These are phyloP conservation scores for Synergus itoensis DNA, from an alignment of 2,888 invertebrate genomes.

Conservation along the genomic window DNA sequence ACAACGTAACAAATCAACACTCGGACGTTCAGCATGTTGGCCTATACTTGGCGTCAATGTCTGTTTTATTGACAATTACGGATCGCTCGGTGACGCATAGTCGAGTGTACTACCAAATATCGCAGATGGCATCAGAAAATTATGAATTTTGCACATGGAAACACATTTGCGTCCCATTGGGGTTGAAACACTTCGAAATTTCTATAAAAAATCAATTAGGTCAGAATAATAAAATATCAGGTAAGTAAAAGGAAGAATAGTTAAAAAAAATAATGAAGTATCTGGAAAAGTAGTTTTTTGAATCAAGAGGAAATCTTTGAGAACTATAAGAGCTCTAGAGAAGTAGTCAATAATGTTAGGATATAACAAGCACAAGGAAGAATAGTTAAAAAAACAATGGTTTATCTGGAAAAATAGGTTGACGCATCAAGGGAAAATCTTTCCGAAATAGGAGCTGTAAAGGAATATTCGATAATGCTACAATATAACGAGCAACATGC, in stretches of 20 bases:
- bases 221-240: neutral
- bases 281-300: neutral
- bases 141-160: neutral
- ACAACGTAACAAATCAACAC: slow-evolving; percentile 77
- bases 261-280: neutral
- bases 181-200: neutral
- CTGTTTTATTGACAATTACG: slow-evolving; percentile 58
- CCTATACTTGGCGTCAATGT: slow-evolving; percentile 60
- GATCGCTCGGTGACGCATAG: slow-evolving; percentile 53
- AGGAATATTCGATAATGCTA: neutral
- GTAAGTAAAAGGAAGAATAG: neutral
- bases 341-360: too few species aligned
- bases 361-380: too few species aligned
- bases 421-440: neutral
- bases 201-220: neutral
- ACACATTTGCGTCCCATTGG: neutral
- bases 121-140: neutral
- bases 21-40: slow-evolving; percentile 68
- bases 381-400: neutral
- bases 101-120: slow-evolving; percentile 11
- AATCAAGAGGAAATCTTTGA: neutral
- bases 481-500: neutral
- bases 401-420: neutral
- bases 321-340: too few species aligned
- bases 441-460: neutral